Evolutionary conservation across 2,888 invertebrate genomes (phyloP).

Genomic region (Elysia crispata): DNA sequence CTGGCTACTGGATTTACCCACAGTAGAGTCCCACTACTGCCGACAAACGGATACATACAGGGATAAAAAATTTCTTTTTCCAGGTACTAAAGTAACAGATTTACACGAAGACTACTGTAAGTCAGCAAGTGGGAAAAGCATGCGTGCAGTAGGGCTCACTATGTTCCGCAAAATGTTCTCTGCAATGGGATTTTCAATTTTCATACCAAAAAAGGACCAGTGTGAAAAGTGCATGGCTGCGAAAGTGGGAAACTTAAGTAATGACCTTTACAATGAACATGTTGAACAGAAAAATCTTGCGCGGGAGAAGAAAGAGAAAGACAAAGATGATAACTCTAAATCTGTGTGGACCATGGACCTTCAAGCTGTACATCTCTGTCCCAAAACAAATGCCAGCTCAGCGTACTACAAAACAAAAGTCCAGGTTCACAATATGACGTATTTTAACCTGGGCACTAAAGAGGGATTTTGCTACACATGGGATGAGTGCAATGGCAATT

Average conservation of each 20-base stretch:
- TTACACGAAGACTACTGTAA: no score
- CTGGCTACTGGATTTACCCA: no score
- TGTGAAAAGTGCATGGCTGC: constrained; percentile 11
- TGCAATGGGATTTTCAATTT: constrained; percentile 6
- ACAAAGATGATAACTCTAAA: constrained; percentile 11
- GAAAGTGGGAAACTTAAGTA: neutral
- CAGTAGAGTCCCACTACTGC: no score
- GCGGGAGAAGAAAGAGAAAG: constrained; percentile 4
- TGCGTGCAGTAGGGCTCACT: no score
- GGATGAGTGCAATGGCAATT: constrained; percentile 11
- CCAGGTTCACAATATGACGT: constrained; percentile 18
- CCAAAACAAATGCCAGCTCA: constrained; percentile 6
- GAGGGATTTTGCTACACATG: constrained; percentile 24
- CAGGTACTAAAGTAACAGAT: no score
- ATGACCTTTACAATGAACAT: constrained; percentile 1
- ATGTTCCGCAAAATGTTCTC: neutral
- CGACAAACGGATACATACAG: no score
- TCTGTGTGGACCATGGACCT: constrained; percentile 15
- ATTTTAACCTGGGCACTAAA: neutral
- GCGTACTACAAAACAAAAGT: constrained; percentile 31
- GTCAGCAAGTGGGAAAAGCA: no score
- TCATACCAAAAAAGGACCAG: constrained; percentile 6
- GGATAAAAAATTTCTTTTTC: no score
- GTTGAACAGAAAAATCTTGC: constrained; percentile 10
- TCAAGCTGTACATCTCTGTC: neutral